Conservation (phyloP, 2,797 vertebrate species). For the Rhadinocentrus ornatus region DNA sequence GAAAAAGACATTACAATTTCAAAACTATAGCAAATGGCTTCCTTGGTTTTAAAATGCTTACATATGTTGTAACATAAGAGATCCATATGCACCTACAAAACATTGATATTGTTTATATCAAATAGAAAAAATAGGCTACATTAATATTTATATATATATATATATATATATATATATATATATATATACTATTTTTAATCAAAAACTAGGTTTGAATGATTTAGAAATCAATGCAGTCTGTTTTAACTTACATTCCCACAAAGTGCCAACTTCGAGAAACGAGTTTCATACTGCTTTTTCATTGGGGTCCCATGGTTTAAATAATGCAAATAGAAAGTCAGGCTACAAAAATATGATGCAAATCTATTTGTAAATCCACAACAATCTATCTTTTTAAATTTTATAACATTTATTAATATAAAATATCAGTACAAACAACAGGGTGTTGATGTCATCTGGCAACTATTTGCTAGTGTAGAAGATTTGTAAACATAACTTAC, state of each 20-base stretch:
- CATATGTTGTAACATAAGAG: no score
- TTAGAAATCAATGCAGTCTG: neutral
- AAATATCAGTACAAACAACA: neutral
- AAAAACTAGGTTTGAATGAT: neutral
- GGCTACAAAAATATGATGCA: neutral
- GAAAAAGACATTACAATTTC: neutral
- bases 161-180: no score
- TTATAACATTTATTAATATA: neutral
- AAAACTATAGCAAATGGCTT: neutral
- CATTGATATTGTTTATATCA: neutral
- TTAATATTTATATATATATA: no score
- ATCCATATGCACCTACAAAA: no score
- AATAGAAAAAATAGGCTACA: neutral
- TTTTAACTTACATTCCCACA: neutral
- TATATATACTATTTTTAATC: neutral
- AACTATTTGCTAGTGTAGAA: neutral
- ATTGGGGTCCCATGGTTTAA: neutral
- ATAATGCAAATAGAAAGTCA: no score
- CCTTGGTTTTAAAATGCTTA: no score
- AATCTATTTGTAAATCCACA: no score
- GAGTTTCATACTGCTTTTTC: neutral
- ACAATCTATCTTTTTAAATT: no score
- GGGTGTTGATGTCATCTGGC: neutral
- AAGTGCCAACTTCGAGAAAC: neutral
- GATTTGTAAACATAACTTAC: slow-evolving; percentile 67